Evolutionary conservation across 2,113 vertebrate species (phyloP), one percentile per base, ranked within the genome.

Genomic region (Vidua chalybeata): DNA sequence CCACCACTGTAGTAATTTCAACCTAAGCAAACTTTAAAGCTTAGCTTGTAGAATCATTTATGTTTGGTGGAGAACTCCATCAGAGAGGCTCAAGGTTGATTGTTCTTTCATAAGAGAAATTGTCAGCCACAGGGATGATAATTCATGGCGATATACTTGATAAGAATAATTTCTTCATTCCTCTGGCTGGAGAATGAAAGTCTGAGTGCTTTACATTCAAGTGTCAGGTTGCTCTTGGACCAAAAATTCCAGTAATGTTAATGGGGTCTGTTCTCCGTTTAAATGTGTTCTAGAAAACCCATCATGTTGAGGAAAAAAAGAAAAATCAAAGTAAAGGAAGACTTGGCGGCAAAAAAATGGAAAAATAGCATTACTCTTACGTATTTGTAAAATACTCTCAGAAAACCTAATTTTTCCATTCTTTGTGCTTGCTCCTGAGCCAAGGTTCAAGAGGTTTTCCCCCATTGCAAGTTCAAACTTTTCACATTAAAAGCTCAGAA

Each of bases 121-220:
- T 61, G 49, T 37, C 69, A 89, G 64, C 52, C 5, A 3, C 2
- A 2, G 52, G 61, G 26, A 89, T 55, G 59, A 81, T 78, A 89
- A 84, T 84, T 91, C 4, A 11, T 46, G 17, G 35, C 49, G 75
- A 63, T 89, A 51, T 22, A 85, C 66, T 73, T 88, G 69, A 49
- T 93, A 73, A 87, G 61, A 84, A 62, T 61, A 82, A 79, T 84
- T 61, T 81, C 33, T 87, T 87, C 51, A 37, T 89, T 94, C 35
- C 31, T 75, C 37, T 92, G 73, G 43, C 56, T 87, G 52, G 30
- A 49, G 64, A 81, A 77, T 62, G 51, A 30, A 76, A 62, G 46
- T 76, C 80, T 89, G 75, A 80, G 33, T 58, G 43, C n/a, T 89
- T 92, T 67, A 35, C 11, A 55, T 84, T 84, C 46, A 43, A 66